Base-by-base conservation (phyloP, 2,113 vertebrate genomes). In the Stercorarius parasiticus region DNA sequence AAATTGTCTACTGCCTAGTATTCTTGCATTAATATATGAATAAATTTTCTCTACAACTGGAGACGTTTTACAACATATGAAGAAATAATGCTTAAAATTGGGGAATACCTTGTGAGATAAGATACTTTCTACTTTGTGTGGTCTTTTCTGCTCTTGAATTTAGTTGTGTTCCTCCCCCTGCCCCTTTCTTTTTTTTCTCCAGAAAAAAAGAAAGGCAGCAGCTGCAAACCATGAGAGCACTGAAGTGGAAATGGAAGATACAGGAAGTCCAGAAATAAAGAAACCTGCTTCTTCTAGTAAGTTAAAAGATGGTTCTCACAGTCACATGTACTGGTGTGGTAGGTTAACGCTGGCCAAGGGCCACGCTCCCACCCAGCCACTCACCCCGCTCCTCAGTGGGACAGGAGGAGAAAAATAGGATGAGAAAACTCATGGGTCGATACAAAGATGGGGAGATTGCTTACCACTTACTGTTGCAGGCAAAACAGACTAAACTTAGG, bases 171-270 rank as follows among this genome's bases (percentile, higher is more conserved):
- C 47, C 11, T 22, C 47, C 47, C 21, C 47, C 11, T 18, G 25
- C 22, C 9, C 16, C 20, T 43, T 65, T 34, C n/a, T 3, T 22
- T 43, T 55, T 50, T 61, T 9, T 20, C 73, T 59, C 12, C 52
- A 92, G 90, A 97, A 91, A 81, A 98, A 93, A 96, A 98, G 97
- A 96, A 97, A 95, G 45, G 78, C 69, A 81, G 87, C 89, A 91
- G 82, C 93, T 92, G 77, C 55, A 56, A 20, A 80, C 25, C 95
- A 47, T 88, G 96, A 95, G 79, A 95, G 42, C 52, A 11, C 49
- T 17, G 96, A 82, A 56, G 72, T 25, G 6, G 79, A 90, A 62
- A 55, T 27, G 15, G 98, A 98, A 84, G 97, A 95, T 26, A 27
- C 66, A 91, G 97, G 88, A 36, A 97, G 95, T 88, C 92, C 96